Conservation (phyloP, 2,113 vertebrate genomes). For the Miniopterus natalensis region DNA sequence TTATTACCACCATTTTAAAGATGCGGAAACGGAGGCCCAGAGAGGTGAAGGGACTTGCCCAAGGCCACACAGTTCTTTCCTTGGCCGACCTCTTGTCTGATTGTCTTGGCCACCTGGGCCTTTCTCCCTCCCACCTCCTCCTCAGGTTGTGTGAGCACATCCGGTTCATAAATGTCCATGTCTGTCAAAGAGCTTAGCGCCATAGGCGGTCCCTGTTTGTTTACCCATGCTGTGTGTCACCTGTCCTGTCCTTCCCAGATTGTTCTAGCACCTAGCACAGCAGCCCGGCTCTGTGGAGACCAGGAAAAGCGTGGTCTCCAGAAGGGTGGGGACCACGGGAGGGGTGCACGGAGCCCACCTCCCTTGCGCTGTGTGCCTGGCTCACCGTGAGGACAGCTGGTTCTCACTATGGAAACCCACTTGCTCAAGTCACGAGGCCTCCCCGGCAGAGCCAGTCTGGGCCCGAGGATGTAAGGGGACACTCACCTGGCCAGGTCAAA, state of each 20-base stretch:
- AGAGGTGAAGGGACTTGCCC: background rate
- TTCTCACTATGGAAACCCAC: fast-evolving
- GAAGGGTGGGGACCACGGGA: background rate
- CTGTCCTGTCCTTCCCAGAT: background rate
- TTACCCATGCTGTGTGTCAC: background rate
- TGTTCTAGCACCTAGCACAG: background rate
- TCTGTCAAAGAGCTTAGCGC: background rate
- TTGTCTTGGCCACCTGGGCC: background rate
- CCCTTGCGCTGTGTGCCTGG: background rate
- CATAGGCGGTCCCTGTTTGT: background rate
- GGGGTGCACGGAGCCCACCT: background rate
- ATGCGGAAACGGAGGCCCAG: background rate
- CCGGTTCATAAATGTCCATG: background rate
- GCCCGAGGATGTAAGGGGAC: background rate
- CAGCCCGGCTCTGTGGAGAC: background rate
- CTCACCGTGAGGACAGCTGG: fast-evolving
- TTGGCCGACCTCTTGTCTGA: background rate
- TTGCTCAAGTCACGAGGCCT: background rate
- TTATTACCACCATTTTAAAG: background rate
- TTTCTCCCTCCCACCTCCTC: background rate
- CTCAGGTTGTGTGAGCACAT: background rate
- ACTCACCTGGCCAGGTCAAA: constrained; percentile 95
- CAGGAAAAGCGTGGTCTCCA: background rate
- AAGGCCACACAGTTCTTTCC: background rate
- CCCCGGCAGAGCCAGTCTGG: fast-evolving